These are phyloP conservation scores for Chrysomela aeneicollis DNA, from an alignment of 2,888 invertebrate species.

Conservation along the genomic window DNA sequence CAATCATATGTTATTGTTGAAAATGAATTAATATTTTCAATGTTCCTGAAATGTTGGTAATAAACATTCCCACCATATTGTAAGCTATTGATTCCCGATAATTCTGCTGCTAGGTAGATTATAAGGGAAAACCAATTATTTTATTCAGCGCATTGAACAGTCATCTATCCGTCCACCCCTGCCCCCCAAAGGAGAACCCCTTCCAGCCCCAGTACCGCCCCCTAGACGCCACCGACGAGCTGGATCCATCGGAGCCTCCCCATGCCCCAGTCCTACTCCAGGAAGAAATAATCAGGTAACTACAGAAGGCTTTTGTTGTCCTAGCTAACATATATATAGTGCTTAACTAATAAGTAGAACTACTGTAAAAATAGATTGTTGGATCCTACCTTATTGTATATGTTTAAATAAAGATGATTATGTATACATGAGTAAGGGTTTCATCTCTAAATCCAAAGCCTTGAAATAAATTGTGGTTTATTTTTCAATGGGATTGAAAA, in stretches of 20 bases:
- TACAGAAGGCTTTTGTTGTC: slow-evolving; percentile 60
- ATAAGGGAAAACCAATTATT: too few relatives aligned
- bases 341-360: not conserved
- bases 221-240: slow-evolving; percentile 67
- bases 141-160: slow-evolving; percentile 39
- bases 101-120: too few relatives aligned
- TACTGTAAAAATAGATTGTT: not conserved
- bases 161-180: slow-evolving; percentile 67
- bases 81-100: too few relatives aligned
- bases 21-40: too few relatives aligned
- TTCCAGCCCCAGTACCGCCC: slow-evolving; percentile 71
- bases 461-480: slow-evolving; percentile 21
- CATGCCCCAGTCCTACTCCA: slow-evolving; percentile 62
- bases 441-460: slow-evolving; percentile 48
- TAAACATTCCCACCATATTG: too few relatives aligned
- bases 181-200: slow-evolving; percentile 71
- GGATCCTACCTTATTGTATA: not conserved
- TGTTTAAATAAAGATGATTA: slow-evolving; percentile 10
- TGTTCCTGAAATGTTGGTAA: too few relatives aligned
- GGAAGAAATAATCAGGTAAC: slow-evolving; percentile 59
- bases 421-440: slow-evolving; percentile 18
- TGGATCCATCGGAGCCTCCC: slow-evolving; percentile 63
- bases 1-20: too few relatives aligned
- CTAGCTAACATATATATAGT: slow-evolving; percentile 44
- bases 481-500: not conserved